Conservation (phyloP, 2,797 vertebrate species). For the Bradypodion pumilum region DNA sequence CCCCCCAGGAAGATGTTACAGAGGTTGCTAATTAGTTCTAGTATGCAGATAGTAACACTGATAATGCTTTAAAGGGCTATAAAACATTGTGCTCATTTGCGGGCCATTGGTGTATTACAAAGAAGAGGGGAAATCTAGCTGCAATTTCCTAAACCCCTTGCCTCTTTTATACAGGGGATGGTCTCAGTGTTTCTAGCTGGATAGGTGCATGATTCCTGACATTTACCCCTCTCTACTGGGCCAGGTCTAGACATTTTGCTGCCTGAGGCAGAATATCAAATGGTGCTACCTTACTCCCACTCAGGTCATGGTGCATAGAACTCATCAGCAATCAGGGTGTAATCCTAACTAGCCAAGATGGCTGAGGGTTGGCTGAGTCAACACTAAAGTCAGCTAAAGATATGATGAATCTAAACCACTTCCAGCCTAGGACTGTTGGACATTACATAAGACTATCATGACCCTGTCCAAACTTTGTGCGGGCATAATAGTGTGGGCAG, state of each 20-base stretch:
- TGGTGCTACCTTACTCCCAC: neutral
- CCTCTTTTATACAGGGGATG: neutral
- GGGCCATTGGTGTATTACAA: neutral
- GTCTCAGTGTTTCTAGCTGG: neutral
- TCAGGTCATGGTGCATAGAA: neutral
- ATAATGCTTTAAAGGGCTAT: slow-evolving; percentile 46
- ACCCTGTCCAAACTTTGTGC: no score
- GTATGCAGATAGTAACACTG: slow-evolving; percentile 80
- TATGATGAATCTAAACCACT: no score
- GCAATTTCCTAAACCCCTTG: neutral
- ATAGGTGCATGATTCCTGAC: neutral
- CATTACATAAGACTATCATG: no score
- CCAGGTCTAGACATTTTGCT: neutral
- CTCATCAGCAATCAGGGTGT: neutral
- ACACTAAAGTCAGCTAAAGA: no score
- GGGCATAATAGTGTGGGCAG: no score
- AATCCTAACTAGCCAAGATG: no score
- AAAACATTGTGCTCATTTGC: slow-evolving; percentile 35
- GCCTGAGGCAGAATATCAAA: neutral
- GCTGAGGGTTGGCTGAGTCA: no score
- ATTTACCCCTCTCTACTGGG: no score
- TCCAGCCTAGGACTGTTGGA: no score
- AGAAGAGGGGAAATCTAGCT: neutral
- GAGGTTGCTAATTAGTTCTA: slow-evolving; percentile 89
- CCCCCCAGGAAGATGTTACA: slow-evolving; percentile 75